Conservation (phyloP, 2,888 invertebrate genomes). For the Neoscelio sp. region DNA sequence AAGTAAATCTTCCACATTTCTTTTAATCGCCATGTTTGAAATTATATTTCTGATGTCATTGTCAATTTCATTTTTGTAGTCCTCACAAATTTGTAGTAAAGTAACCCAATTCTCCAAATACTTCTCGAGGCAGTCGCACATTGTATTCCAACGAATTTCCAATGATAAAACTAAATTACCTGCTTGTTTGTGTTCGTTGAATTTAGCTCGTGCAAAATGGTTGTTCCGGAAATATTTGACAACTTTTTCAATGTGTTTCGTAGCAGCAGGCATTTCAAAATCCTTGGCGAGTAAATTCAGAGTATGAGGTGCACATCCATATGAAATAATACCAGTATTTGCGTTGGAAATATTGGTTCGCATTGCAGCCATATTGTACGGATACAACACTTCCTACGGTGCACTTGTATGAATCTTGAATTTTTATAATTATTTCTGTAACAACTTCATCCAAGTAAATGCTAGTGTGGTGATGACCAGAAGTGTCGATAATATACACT, state of each 20-base stretch:
- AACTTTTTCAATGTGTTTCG: conserved; percentile 12
- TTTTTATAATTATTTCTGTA: background rate
- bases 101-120: conserved; percentile 45
- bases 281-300: conserved; percentile 33
- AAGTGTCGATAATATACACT: conserved; percentile 33
- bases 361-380: conserved; percentile 20
- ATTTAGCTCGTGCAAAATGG: conserved; percentile 34
- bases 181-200: conserved; percentile 2
- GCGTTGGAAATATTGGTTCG: background rate
- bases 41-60: conserved; percentile 31
- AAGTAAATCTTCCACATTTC: conserved; percentile 28
- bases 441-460: conserved; percentile 30
- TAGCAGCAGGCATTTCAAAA: conserved; percentile 18
- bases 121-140: conserved; percentile 14
- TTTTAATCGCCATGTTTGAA: conserved; percentile 34
- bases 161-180: conserved; percentile 20
- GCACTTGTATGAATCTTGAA: background rate
- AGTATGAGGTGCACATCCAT: conserved; percentile 38
- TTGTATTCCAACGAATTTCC: conserved; percentile 36
- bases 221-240: conserved; percentile 40
- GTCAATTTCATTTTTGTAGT: conserved; percentile 41
- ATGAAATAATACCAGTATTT: background rate
- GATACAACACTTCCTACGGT: conserved; percentile 30
- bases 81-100: conserved; percentile 33
- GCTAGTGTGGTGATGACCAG: conserved; percentile 18